A percentile compares a stretch with the other conserved stretches of the same genome.
Conservation (phyloP, 2,888 invertebrate genomes). For the Noctua comes region DNA sequence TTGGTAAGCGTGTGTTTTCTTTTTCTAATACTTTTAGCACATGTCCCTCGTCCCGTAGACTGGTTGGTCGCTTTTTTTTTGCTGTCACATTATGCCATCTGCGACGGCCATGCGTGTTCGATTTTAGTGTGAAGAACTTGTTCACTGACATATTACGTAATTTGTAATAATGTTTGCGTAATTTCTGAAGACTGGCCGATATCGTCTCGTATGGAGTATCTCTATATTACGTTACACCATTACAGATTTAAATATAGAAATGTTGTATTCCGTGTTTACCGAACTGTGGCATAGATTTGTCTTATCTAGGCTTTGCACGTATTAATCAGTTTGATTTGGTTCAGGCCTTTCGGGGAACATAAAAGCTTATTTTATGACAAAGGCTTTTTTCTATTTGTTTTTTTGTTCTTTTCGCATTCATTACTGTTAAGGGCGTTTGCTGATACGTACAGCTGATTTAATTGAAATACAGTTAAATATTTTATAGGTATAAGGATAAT, state of each 20-base stretch:
- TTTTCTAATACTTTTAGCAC: conserved; percentile 28
- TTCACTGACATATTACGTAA: background rate
- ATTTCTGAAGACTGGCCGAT: background rate
- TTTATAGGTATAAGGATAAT: background rate
- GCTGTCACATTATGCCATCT: conserved; percentile 6
- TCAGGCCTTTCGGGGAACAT: background rate
- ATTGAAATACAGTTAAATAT: background rate
- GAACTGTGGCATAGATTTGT: background rate
- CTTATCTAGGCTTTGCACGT: background rate
- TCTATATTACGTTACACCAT: background rate
- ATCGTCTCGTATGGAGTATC: background rate
- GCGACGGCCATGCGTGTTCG: background rate
- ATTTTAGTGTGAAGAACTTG: background rate
- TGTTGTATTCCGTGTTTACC: background rate
- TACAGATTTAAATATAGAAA: background rate
- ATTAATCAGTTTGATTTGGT: background rate
- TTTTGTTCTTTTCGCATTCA: no score
- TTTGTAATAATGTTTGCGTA: background rate
- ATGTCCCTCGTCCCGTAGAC: conserved; percentile 12
- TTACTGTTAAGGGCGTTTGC: background rate
- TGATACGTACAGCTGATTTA: background rate
- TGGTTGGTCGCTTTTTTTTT: conserved; percentile 23
- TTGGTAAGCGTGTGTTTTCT: conserved; percentile 90
- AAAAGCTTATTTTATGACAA: background rate
- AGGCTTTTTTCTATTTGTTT: background rate